Evolutionary conservation across 2,113 vertebrate genomes (phyloP).

Genomic region (Gulo gulo): DNA sequence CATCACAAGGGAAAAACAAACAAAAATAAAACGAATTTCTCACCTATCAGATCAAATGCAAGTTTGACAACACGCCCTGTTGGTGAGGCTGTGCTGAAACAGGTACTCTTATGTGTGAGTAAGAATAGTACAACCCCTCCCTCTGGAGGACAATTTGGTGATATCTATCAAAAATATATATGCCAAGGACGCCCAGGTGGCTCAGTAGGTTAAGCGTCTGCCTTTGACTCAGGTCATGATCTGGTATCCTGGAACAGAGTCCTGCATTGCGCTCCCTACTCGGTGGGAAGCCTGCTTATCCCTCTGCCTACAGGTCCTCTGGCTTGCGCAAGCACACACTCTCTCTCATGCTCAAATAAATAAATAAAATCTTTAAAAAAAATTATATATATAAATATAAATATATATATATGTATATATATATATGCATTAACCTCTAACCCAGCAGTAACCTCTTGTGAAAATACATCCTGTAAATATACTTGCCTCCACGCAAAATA

Average conservation of each 20-base stretch:
- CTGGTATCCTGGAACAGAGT: not conserved
- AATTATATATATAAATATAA: no score
- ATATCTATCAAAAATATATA: not conserved
- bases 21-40: not conserved
- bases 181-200: not conserved
- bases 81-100: not conserved
- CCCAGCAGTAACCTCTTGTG: not conserved
- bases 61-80: not conserved
- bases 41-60: not conserved
- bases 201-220: not conserved
- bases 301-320: no score
- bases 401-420: fast-evolving
- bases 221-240: not conserved
- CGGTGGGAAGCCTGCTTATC: not conserved
- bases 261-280: not conserved
- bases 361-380: no score
- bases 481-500: not conserved
- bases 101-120: not conserved
- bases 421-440: not conserved
- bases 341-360: not conserved
- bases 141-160: not conserved
- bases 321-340: not conserved
- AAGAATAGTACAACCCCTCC: not conserved
- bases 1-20: not conserved
- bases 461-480: not conserved